Base-by-base conservation (phyloP, 2,797 vertebrate species). In the Linurgus olivaceus region DNA sequence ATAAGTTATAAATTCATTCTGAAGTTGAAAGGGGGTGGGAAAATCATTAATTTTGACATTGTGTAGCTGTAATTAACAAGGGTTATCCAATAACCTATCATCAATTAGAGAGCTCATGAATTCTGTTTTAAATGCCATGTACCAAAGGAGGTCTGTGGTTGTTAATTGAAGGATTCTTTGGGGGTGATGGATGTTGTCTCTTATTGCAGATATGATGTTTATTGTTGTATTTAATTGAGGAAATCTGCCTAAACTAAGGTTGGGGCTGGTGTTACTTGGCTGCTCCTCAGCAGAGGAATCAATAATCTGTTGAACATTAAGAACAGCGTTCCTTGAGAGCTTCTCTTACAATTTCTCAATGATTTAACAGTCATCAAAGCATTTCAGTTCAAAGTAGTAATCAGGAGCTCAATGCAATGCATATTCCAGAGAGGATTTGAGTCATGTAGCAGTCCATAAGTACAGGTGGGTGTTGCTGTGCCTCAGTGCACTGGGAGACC, bases 31-130 rank as follows among this genome's bases (percentile, higher is more conserved):
- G 87, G 88, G 94, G 96, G 96, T 97, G 97, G 97, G 97, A 96
- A 97, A 97, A 97, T 97, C 97, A 97, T 98, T 98, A 97, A 97
- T 97, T 94, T 93, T 97, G 96, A 94, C 95, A 96, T 97, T 97
- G 94, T 97, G 83, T 96, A 96, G 96, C 95, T 96, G 66, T 97
- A 97, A 97, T 98, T 98, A 98, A 97, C 97, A 95, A 88, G 96
- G 97, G 75, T 96, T 98, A 95, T 97, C 96, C 97, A 97, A 97
- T 98, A 97, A 94, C 94, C 97, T 88, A 91, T 96, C 91, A 94
- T 96, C 97, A 97, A 94, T 98, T 97, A 97, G 95, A 63, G 71
- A 65, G 84, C 71, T 96, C 70, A 31, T 86, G 93, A 61, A 67
- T 97, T 96, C 95, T 96, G 7, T 90, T 97, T 97, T 90, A 96